A percentile compares a stretch with the other conserved stretches of the same genome.
These are phyloP conservation scores for Crepidodera aurea DNA, from an alignment of 2,888 invertebrate genomes.

Conservation along the genomic window DNA sequence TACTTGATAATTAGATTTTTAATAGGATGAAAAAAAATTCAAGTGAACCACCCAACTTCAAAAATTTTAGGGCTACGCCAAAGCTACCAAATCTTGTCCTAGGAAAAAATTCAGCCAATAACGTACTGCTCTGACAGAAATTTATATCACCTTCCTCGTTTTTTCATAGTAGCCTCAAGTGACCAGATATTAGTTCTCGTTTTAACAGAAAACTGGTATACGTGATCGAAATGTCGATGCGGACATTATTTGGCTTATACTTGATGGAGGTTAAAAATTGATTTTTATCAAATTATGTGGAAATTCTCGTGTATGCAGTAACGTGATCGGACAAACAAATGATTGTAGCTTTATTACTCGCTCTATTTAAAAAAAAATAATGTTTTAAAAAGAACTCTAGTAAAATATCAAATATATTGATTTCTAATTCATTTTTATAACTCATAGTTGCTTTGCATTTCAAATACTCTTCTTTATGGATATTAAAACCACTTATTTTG, in stretches of 20 bases:
- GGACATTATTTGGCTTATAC: slow-evolving; percentile 14
- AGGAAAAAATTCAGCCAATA: slow-evolving; percentile 15
- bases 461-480: too few species aligned
- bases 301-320: slow-evolving; percentile 11
- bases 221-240: slow-evolving; percentile 17
- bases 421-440: too few species aligned
- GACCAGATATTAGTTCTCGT: slow-evolving; percentile 30
- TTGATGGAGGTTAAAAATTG: slow-evolving; percentile 16
- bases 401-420: too few species aligned
- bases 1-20: too few species aligned
- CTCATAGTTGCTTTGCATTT: too few species aligned
- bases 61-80: too few species aligned
- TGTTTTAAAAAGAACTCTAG: too few species aligned
- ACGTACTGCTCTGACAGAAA: slow-evolving; percentile 19
- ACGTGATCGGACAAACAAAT: slow-evolving; percentile 15
- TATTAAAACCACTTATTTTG: too few species aligned
- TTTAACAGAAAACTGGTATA: slow-evolving; percentile 22
- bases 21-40: too few species aligned
- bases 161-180: slow-evolving; percentile 22
- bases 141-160: slow-evolving; percentile 16
- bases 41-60: too few species aligned
- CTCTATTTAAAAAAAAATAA: too few species aligned
- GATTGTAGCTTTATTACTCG: too few species aligned
- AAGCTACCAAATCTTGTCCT: slow-evolving; percentile 5
- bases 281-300: slow-evolving; percentile 21